Base-by-base conservation (phyloP, 1,140 invertebrate genomes). In the Anagrus nilaparvatae region DNA sequence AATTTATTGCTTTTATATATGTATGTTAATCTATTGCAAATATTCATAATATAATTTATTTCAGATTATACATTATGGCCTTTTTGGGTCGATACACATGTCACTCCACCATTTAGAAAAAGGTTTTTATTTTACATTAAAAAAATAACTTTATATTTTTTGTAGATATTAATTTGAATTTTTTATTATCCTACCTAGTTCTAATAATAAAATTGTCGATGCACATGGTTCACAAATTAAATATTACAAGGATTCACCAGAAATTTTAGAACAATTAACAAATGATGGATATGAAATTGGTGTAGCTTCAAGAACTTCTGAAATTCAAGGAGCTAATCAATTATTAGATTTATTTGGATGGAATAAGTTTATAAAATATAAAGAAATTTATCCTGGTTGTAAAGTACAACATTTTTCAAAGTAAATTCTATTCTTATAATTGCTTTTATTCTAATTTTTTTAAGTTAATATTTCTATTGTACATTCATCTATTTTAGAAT, bases 1-100 rank as follows among this genome's bases (percentile, higher is more conserved):
- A 28, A 3, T 35, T 13, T 45, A 7, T 40, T 27, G 19, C 8
- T 41, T 20, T 2, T 20, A 14, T 13, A 8, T 21, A 23, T 28
- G 16, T 20, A 34, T 17, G 17, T 25, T 25, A 25, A 25, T 12
- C 6, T 6, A 25, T 25, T 25, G 6, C 24, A 8, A 25, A 25
- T 25, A 25, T 6, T 25, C 6, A 12, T 33, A 37, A 32, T 44
- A 5, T 16, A 33, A 28, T 38, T 29, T 37, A 18, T 48, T 73
- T 48, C 56, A 84, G 82, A 85, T 74, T 84, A 81, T 52, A 85
- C 82, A 4, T 56, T 85, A 27, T 85, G 82, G 82, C 81, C 81
- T 29, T 82, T 83, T 62, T 82, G 78, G 77, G 75, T 83, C 30
- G 81, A 85, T 49, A 80, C 78, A 19, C 76, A 82, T 65, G 74